Evolutionary conservation across 35 echinoderm and acorn worm genomes (phyloP).

Genomic region (Nesometra sesokonis): DNA sequence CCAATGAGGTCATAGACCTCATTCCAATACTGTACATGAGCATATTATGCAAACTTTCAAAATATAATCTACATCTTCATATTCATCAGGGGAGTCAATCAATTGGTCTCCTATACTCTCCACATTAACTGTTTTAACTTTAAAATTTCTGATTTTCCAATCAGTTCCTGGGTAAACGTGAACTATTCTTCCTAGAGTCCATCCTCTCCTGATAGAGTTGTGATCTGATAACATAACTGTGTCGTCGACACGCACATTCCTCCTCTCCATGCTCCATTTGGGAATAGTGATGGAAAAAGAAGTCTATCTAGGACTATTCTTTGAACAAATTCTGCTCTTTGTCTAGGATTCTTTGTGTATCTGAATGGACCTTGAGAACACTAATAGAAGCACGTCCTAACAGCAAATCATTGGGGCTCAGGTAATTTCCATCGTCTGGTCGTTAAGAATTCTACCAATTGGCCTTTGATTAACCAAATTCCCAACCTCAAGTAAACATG

Average conservation of each 20-base stretch:
- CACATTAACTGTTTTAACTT: conserved; percentile 35
- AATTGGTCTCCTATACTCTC: conserved; percentile 37
- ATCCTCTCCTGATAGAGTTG: conserved; percentile 33
- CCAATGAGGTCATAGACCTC: too few relatives aligned
- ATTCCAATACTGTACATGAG: too few relatives aligned
- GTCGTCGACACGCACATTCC: conserved; percentile 40
- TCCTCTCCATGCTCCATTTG: conserved; percentile 37
- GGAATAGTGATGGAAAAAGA: conserved; percentile 28
- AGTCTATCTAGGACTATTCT: conserved; percentile 39
- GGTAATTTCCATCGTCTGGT: conserved; percentile 39
- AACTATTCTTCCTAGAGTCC: conserved; percentile 27
- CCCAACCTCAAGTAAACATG: conserved; percentile 26
- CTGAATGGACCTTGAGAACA: conserved; percentile 40
- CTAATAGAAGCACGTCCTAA: conserved; percentile 22
- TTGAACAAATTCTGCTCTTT: conserved; percentile 50
- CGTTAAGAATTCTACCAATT: conserved; percentile 28
- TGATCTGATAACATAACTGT: conserved; percentile 26
- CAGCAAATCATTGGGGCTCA: conserved; percentile 52
- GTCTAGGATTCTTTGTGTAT: conserved; percentile 29
- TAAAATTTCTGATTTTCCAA: conserved; percentile 40
- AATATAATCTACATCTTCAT: too few relatives aligned
- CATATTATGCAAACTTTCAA: too few relatives aligned
- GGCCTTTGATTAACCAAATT: conserved; percentile 42
- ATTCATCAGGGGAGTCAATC: too few relatives aligned
- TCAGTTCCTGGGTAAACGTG: conserved; percentile 50